Base-by-base conservation (phyloP, 2,888 invertebrate genomes). In the Chironomus tentans region DNA sequence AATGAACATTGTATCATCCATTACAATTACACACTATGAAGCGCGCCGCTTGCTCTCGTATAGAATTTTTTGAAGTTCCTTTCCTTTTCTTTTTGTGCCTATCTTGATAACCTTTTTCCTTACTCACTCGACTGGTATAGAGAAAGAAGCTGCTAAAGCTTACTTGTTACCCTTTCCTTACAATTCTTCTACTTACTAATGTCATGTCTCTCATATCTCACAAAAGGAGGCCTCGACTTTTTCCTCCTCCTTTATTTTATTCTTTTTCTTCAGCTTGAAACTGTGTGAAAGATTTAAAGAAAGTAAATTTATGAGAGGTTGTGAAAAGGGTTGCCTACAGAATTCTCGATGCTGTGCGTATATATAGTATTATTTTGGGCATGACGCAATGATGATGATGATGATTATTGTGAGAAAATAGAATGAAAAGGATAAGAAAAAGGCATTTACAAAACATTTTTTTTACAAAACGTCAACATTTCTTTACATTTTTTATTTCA, bases 21-120 rank as follows among this genome's bases (percentile, higher is more conserved):
- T 71, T 56, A 71, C 71, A 71, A 50, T 71, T 50, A 70, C 70
- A 70, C 70, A 70, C 62, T 15, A 62, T 62, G 65, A 24, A 65
- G 65, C 21, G 18, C 18, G 56, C 65, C 13, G 15, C 24, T 21
- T 24, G 24, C 21, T 24, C 65, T 21, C 65, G 21, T 10, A 21
- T 18, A 46, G 47, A 47, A 47, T 46, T 46, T 70, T 15, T 70
- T 38, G 38, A 38, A 38, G 38, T 38, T 38, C 10, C 47, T 46
- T 70, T 38, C 18, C 21, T 68, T 47, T 70, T 22, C 21, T 22
- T 24, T n/a, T 13, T 22, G 68, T 38, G 38, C 10, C 15, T 24
- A 71, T 71, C 71, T 71, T 50, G 71, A 71, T 71, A 71, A 71
- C 71, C 71, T 71, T 70, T 71, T 71, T 22, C 65, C 62, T 18